These are phyloP conservation scores for Moxostoma hubbsi DNA, from an alignment of 2,797 vertebrate species.

Conservation along the genomic window DNA sequence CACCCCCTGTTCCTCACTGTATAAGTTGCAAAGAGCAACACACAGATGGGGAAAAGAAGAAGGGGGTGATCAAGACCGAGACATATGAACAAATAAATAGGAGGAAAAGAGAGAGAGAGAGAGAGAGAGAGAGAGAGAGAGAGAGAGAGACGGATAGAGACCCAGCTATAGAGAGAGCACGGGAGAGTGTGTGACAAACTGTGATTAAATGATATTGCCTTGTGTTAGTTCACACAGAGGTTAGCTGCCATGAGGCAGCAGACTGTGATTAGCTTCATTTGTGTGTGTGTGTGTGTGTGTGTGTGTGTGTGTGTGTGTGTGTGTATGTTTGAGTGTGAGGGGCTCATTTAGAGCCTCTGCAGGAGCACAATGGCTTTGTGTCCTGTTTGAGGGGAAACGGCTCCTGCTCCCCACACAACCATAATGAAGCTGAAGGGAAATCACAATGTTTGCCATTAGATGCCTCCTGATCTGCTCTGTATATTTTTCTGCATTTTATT, in stretches of 20 bases:
- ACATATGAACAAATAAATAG: slow-evolving; percentile 25
- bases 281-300: slow-evolving; percentile 52
- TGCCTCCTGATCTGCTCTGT: slow-evolving; percentile 35
- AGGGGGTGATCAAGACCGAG: slow-evolving; percentile 8
- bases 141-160: slow-evolving; percentile 61
- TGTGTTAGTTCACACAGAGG: slow-evolving; percentile 83
- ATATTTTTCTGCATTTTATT: slow-evolving; percentile 42
- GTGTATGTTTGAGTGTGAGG: slow-evolving; percentile 51
- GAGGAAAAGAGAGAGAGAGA: slow-evolving; percentile 27
- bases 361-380: slow-evolving; percentile 68
- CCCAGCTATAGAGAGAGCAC: slow-evolving; percentile 48
- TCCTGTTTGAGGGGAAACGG: slow-evolving; percentile 62
- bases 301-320: slow-evolving; percentile 57
- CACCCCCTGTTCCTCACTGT: slow-evolving; percentile 36
- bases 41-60: slow-evolving; percentile 26
- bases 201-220: slow-evolving; percentile 87
- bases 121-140: slow-evolving; percentile 31
- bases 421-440: slow-evolving; percentile 66
- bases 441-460: slow-evolving; percentile 57
- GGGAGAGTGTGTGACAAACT: slow-evolving; percentile 62
- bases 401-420: slow-evolving; percentile 61
- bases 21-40: slow-evolving; percentile 32
- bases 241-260: slow-evolving; percentile 80
- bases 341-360: slow-evolving; percentile 52
- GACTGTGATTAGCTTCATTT: slow-evolving; percentile 76